Evolutionary conservation across 2,113 vertebrate species (phyloP).

Genomic region (Lepus americanus): DNA sequence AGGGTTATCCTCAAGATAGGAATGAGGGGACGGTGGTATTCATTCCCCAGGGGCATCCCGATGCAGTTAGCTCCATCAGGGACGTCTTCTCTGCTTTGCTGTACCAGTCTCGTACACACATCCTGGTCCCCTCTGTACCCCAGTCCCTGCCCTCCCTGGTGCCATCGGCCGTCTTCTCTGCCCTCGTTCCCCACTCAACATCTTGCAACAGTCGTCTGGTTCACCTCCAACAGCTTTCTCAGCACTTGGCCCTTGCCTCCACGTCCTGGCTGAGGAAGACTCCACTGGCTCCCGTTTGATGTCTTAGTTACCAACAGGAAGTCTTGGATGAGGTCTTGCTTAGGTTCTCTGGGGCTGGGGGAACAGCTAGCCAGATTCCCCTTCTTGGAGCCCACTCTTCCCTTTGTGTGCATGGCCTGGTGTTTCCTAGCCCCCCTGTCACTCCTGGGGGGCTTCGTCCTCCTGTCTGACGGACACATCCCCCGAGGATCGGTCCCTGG

Average conservation of each 20-base stretch:
- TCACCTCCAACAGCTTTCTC: neutral
- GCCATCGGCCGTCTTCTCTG: neutral
- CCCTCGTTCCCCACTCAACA: neutral
- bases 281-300: neutral
- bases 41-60: neutral
- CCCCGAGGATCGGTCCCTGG: neutral
- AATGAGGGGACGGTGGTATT: rapidly evolving
- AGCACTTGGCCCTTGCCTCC: neutral
- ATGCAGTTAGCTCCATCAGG: neutral
- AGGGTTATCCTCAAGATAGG: neutral
- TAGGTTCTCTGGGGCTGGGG: neutral
- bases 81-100: neutral
- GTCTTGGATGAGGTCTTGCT: neutral
- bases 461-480: neutral
- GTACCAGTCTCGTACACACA: neutral
- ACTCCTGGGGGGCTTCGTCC: neutral
- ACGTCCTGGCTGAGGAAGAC: neutral
- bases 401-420: rapidly evolving
- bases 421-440: rapidly evolving
- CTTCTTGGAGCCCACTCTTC: neutral
- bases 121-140: neutral
- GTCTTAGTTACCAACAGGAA: neutral
- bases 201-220: neutral
- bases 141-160: rapidly evolving
- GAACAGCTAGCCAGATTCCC: neutral